Conservation (phyloP, 2,888 invertebrate species). For the Stenurella melanura region DNA sequence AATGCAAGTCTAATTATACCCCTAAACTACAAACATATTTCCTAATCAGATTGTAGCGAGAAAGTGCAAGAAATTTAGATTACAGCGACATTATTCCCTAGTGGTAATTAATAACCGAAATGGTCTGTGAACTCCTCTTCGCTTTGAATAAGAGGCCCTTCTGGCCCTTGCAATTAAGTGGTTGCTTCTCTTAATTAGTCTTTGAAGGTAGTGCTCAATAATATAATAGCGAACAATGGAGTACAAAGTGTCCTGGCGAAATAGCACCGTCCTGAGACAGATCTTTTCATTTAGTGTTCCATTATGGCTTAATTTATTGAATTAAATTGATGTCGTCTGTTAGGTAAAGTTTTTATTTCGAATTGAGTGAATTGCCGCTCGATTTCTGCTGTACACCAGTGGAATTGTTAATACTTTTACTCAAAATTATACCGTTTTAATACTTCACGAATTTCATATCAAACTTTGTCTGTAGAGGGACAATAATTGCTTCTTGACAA, state of each 20-base stretch:
- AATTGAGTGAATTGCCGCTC: background rate
- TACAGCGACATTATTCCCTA: slow-evolving; percentile 38
- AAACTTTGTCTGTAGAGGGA: too few species aligned
- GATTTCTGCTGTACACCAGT: background rate
- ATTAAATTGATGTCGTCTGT: slow-evolving; percentile 28
- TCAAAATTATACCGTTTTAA: too few species aligned
- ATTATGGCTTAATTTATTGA: slow-evolving; percentile 32
- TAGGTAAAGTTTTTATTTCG: background rate
- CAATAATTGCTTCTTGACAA: too few species aligned
- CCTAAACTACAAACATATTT: slow-evolving; percentile 37
- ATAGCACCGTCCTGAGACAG: slow-evolving; percentile 30
- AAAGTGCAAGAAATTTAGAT: slow-evolving; percentile 44
- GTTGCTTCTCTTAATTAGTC: slow-evolving; percentile 47
- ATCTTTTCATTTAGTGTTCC: slow-evolving; percentile 42
- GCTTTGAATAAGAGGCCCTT: slow-evolving; percentile 47
- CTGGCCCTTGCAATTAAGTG: slow-evolving; percentile 50
- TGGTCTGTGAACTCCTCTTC: slow-evolving; percentile 50
- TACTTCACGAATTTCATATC: too few species aligned
- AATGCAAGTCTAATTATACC: slow-evolving; percentile 33
- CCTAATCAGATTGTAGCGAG: slow-evolving; percentile 38
- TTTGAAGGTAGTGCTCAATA: slow-evolving; percentile 44
- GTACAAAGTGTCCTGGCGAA: slow-evolving; percentile 43
- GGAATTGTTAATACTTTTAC: background rate
- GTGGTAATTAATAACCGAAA: slow-evolving; percentile 44
- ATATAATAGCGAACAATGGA: slow-evolving; percentile 40